A percentile compares a stretch with the other conserved stretches of the same genome.
These are phyloP conservation scores for Camponotus vicinus DNA, from an alignment of 1,140 invertebrate species.

Conservation along the genomic window DNA sequence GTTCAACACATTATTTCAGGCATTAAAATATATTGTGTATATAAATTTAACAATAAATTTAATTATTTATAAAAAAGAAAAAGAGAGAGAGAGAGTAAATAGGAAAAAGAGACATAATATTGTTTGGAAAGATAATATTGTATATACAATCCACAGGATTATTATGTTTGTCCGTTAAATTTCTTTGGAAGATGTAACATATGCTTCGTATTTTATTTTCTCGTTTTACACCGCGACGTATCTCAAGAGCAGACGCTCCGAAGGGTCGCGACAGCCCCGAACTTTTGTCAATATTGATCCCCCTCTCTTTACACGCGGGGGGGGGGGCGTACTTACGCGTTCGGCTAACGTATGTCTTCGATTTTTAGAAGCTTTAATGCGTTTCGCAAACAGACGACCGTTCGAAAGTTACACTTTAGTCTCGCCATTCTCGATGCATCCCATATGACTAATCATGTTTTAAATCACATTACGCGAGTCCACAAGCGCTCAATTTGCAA, in stretches of 20 bases:
- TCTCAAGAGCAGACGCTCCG: constrained; percentile 24
- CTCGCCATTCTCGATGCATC: constrained; percentile 15
- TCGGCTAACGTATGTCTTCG: constrained; percentile 61
- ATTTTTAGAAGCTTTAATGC: constrained; percentile 75
- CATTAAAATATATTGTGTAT: background rate
- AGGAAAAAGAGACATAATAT: background rate
- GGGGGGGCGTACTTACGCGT: background rate
- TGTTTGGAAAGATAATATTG: constrained; percentile 41
- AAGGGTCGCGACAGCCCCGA: constrained; percentile 58
- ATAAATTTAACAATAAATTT: constrained; percentile 16
- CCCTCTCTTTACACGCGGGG: constrained; percentile 31
- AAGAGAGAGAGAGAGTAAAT: background rate
- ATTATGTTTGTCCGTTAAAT: constrained; percentile 63
- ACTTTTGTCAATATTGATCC: constrained; percentile 74
- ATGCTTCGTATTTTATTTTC: constrained; percentile 55
- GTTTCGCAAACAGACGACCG: constrained; percentile 54
- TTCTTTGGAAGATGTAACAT: constrained; percentile 62
- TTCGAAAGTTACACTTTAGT: constrained; percentile 7
- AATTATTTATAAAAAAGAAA: background rate
- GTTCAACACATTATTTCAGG: background rate
- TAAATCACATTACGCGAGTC: constrained; percentile 43
- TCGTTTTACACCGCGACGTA: constrained; percentile 51
- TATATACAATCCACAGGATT: constrained; percentile 29
- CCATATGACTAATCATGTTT: constrained; percentile 51
- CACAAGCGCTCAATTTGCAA: constrained; percentile 50